These are phyloP conservation scores for Oxyruncus cristatus DNA, from an alignment of 2,113 vertebrate species.

Conservation along the genomic window DNA sequence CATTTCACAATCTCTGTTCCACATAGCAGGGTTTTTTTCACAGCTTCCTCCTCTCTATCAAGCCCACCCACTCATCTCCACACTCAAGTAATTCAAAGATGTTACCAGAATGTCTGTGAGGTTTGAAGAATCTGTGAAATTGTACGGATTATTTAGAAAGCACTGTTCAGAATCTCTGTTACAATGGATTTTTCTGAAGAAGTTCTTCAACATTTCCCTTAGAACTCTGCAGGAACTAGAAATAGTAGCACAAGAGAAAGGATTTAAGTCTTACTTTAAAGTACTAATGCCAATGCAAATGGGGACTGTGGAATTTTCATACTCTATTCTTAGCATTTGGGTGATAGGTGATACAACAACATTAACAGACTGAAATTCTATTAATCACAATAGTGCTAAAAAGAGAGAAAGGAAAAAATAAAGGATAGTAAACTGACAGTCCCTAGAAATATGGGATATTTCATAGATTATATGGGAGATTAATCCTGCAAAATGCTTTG, in stretches of 20 bases:
- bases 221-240: neutral
- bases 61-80: neutral
- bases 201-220: neutral
- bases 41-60: neutral
- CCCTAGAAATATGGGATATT: neutral
- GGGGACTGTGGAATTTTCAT: neutral
- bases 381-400: neutral
- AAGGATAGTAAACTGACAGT: neutral
- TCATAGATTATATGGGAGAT: neutral
- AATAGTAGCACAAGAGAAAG: neutral
- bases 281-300: neutral
- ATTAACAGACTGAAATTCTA: neutral
- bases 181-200: neutral
- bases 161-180: neutral
- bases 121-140: neutral
- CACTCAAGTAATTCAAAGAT: neutral
- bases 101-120: slow-evolving; percentile 4
- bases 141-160: neutral
- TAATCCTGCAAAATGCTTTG: neutral
- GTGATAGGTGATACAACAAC: neutral
- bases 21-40: neutral
- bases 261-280: neutral
- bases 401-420: neutral
- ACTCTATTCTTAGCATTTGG: neutral
- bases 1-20: neutral